phyloP scores from a whole-genome alignment of 2,888 invertebrate species.

The Coleophora deauratella region DNA sequence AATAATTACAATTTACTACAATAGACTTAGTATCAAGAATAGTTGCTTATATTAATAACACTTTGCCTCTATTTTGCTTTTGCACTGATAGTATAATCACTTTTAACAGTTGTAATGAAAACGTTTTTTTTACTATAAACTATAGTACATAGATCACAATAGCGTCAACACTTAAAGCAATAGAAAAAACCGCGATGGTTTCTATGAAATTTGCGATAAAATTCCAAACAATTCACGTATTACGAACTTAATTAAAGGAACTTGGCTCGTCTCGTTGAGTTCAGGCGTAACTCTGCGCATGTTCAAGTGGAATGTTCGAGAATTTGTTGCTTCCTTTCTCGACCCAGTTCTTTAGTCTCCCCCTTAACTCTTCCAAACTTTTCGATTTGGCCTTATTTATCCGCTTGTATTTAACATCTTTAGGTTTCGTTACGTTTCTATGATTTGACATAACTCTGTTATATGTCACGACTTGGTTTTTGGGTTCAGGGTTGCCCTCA shows the following conservation, averaged over 20 bases:
- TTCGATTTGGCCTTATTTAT: slow-evolving; percentile 94
- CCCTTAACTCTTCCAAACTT: slow-evolving; percentile 88
- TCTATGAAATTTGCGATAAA: background rate
- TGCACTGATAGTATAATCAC: slow-evolving; percentile 25
- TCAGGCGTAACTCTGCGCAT: slow-evolving; percentile 78
- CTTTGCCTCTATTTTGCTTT: slow-evolving; percentile 30
- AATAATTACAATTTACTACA: slow-evolving; percentile 43
- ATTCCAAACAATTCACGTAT: slow-evolving; percentile 9
- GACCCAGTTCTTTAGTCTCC: slow-evolving; percentile 88
- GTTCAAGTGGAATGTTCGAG: slow-evolving; percentile 79
- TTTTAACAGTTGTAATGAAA: slow-evolving; percentile 20
- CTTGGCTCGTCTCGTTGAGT: slow-evolving; percentile 22
- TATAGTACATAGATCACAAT: background rate
- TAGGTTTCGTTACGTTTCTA: slow-evolving; percentile 90
- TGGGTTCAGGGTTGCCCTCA: slow-evolving; percentile 49
- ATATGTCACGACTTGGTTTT: slow-evolving; percentile 81
- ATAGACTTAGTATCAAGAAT: slow-evolving; percentile 67
- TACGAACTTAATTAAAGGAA: slow-evolving; percentile 38
- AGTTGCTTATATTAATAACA: slow-evolving; percentile 23
- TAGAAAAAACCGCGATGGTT: background rate
- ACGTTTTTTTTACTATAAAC: background rate
- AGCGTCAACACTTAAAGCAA: background rate
- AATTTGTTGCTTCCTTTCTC: slow-evolving; percentile 82
- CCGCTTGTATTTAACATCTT: slow-evolving; percentile 92
- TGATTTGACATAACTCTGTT: slow-evolving; percentile 94